Evolutionary conservation across 2,113 vertebrate genomes (phyloP), one percentile per base, ranked within the genome.

Genomic region (Onychorhynchus coronatus): DNA sequence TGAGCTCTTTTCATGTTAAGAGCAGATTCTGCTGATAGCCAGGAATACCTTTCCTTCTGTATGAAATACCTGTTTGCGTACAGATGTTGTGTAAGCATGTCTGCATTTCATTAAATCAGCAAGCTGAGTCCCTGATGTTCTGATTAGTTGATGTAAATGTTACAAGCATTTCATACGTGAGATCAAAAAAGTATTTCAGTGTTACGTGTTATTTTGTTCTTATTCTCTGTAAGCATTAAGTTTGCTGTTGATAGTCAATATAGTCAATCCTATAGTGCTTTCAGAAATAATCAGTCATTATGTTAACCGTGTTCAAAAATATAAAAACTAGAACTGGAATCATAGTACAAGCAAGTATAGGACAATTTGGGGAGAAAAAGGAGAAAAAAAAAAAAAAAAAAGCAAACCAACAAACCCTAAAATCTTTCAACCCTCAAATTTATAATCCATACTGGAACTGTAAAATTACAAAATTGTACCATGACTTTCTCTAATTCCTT

Each of bases 101-200:
- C 56, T 93, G 50, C 33, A 93, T 92, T 86, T 76, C 37, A 49
- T 91, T 78, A 67, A 53, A 42, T 56, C 1, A 0, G 25, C 71
- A 85, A 62, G 59, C 20, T 1, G 12, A 72, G 44, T 86, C 90
- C 49, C 74, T 72, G 15, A 16, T 94, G 63, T 42, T 93, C 89
- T 70, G 33, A 89, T 95, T 85, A 95, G 68, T 77, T 27, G 22
- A 8, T 66, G 42, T 68, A 88, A 71, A 46, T 63, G 55, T 73
- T 49, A 22, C 7, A 42, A 88, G 58, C 46, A 67, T 84, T 91
- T 82, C 8, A 8, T 55, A 42, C 0, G 0, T 41, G 65, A 61
- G 68, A 76, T 58, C 6, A 39, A 81, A 80, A 55, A 39, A 70
- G 52, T 58, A 37, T 39, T 73, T 47, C 33, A 37, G 1, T 33